Evolutionary conservation across 2,888 invertebrate species (phyloP), one percentile per base, ranked within the genome.

Genomic region (Chrysolina haemoptera): DNA sequence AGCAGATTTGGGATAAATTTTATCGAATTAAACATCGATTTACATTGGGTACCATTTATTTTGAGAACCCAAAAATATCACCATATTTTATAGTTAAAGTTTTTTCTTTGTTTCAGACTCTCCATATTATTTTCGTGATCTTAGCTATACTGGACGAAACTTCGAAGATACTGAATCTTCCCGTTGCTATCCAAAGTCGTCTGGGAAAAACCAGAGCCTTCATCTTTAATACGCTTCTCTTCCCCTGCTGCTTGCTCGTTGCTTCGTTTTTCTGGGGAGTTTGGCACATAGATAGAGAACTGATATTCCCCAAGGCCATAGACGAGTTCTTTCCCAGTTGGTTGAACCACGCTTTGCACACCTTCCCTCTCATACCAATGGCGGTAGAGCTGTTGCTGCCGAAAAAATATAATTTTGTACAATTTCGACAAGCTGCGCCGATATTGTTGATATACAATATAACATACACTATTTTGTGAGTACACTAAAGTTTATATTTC

Each of bases 301-400:
- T 91, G 81, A 90, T 91, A 41, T 91, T 90, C 84, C 91, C 91
- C 0, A 78, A 82, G 71, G 85, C 88, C 12, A 88, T 90, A 81
- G 91, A 91, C 79, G 82, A 84, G 67, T 86, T 91, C 14, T 88
- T 91, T 0, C 91, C 91, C 0, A 87, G 88, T 85, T 91, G 90
- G 90, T 88, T 91, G 82, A 92, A 91, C 86, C 91, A 91, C 78
- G 89, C 90, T 74, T 88, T 91, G 41, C 92, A 92, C 84, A 90
- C 91, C 0, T 89, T 89, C 80, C 90, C 91, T 64, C 77, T 89
- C 0, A 82, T 90, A 0, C 87, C 91, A 16, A 80, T 91, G 1
- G 74, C 89, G 3, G 76, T 90, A 2, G 91, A 91, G 78, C 87
- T 90, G 0, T 27, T 79, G 89, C 0, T 86, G 80, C 71, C 81